These are phyloP conservation scores for Pseudachorutes palmiensis DNA, from an alignment of 1,140 invertebrate species.

Conservation along the genomic window DNA sequence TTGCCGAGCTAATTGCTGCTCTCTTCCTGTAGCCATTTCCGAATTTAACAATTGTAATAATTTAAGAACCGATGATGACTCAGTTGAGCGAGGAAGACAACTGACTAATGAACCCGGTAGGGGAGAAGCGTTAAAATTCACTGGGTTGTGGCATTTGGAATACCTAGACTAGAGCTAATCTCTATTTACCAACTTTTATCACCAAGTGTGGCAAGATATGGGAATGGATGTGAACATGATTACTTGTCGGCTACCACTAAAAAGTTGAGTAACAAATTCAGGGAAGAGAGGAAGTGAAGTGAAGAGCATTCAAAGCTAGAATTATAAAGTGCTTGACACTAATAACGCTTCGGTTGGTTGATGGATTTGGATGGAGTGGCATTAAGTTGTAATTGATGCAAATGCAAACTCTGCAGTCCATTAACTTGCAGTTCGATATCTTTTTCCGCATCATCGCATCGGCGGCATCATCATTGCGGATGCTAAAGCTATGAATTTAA, in stretches of 20 bases:
- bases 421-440: not conserved
- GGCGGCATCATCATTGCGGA: not conserved
- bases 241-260: too few species aligned
- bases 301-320: not conserved
- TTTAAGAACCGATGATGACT: not conserved
- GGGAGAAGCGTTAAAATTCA: too few species aligned
- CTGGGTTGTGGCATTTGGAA: too few species aligned
- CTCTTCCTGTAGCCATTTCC: not conserved
- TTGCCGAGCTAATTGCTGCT: not conserved
- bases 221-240: too few species aligned
- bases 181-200: too few species aligned
- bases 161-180: too few species aligned
- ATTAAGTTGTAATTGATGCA: not conserved
- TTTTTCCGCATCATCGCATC: not conserved
- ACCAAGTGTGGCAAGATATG: too few species aligned
- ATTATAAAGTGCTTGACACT: too few species aligned
- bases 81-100: not conserved
- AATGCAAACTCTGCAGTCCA: not conserved
- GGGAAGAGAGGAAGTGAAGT: not conserved
- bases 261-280: too few species aligned
- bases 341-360: too few species aligned
- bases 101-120: not conserved
- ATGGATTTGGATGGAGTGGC: not conserved
- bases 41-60: not conserved
- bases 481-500: not conserved